These are phyloP conservation scores for Zelostemma sp. DNA, from an alignment of 1,140 invertebrate genomes.

Conservation along the genomic window DNA sequence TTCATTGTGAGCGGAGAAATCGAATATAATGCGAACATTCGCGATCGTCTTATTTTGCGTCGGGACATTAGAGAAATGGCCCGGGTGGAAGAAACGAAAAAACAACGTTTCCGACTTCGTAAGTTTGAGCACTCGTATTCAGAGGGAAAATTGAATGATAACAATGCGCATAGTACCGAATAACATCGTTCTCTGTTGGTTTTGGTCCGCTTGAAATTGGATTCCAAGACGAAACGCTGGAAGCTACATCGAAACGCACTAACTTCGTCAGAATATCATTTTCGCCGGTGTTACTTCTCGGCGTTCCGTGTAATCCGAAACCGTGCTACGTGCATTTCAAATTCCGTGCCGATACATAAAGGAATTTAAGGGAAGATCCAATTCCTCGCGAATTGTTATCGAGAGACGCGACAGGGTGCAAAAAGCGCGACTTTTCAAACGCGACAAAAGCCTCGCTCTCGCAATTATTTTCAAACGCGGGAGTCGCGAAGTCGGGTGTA, in stretches of 20 bases:
- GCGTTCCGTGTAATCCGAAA: not conserved
- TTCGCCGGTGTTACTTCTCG: not conserved
- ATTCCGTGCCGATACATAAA: not conserved
- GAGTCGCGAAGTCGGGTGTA: no score
- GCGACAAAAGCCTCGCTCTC: no score
- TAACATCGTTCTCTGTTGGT: not conserved
- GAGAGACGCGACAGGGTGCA: no score
- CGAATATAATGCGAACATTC: no score
- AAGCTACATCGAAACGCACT: conserved; percentile 5
- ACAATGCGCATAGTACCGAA: not conserved
- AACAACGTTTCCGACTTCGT: not conserved
- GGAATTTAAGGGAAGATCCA: not conserved
- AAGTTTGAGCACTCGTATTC: not conserved
- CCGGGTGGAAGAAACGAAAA: not conserved
- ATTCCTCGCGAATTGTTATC: not conserved
- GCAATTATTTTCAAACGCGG: no score
- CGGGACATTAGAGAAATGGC: not conserved
- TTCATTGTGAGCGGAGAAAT: no score
- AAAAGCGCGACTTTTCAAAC: no score
- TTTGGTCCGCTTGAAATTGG: not conserved
- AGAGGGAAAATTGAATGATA: not conserved
- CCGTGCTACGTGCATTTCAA: not conserved
- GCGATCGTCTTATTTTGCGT: not conserved
- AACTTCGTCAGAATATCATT: conserved; percentile 4
- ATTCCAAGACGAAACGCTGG: not conserved